A percentile compares a stretch with the other conserved stretches of the same genome.
These are phyloP conservation scores for Caenorhabditis drosophilae DNA, from an alignment of 2,888 invertebrate species.

Conservation along the genomic window DNA sequence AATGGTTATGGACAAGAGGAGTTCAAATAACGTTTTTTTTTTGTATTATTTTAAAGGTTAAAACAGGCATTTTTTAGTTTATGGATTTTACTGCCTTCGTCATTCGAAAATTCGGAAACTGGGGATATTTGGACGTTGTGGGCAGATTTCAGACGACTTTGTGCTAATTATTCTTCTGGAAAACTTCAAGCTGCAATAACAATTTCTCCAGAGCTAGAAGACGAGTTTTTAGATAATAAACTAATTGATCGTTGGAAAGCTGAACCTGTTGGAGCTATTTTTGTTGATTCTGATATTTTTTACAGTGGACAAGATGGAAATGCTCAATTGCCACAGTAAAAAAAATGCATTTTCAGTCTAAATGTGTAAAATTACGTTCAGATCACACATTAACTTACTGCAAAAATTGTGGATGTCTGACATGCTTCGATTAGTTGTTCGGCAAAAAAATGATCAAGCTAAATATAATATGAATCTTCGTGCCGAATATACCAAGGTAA, in stretches of 20 bases:
- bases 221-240: constrained; percentile 71
- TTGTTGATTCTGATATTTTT: constrained; percentile 40
- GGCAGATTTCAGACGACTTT: constrained; percentile 58
- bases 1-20: constrained; percentile 68
- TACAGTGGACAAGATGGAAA: constrained; percentile 22
- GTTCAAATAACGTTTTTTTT: constrained; percentile 24
- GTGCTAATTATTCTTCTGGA: constrained; percentile 69
- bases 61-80: no score
- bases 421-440: constrained; percentile 22
- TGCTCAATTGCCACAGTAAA: constrained; percentile 31
- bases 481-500: constrained; percentile 1
- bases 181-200: background rate
- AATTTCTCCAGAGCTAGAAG: constrained; percentile 79
- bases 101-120: constrained; percentile 3
- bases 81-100: constrained; percentile 46
- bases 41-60: background rate
- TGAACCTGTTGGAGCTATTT: constrained; percentile 77
- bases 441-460: background rate
- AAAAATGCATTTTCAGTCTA: background rate
- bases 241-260: constrained; percentile 85
- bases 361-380: background rate
- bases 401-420: constrained; percentile 48
- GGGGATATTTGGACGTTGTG: constrained; percentile 52
- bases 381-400: constrained; percentile 32
- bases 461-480: background rate